Base-by-base conservation (phyloP, 64 coral and sea anemone genomes). In the Hydrozoanthus tunicans region DNA sequence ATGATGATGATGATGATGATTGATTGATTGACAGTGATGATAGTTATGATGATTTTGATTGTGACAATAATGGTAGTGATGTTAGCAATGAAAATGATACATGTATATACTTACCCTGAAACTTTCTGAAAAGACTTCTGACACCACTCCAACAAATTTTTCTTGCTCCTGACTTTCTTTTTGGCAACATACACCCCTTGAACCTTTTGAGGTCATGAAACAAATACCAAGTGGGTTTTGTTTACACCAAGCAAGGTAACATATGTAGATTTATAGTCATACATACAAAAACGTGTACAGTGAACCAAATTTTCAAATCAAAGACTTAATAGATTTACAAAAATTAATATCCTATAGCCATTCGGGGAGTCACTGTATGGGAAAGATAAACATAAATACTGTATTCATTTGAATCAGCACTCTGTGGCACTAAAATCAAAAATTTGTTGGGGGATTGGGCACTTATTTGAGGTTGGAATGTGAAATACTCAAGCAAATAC, bases 151-250 rank as follows among this genome's bases (percentile, higher is more conserved):
- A 96, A 59, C 7, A 96, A 84, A 24, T 70, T 67, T 32, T 94
- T 96, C 83, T 94, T 96, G 23, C 86, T 93, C 89, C 95, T 91
- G 15, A 86, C 68, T 84, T 96, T 96, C 92, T 79, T 94, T 62
- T 91, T 94, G 6, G 84, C 76, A 26, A 78, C 77, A 93, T 96
- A 96, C 81, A 96, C 91, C 59, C 95, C 95, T 68, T 92, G 58
- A 64, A 96, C 89, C 95, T 96, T 25, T 74, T 6, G 3, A 55
- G 7, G 32, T 6, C 81, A 83, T 66, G 1, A 86, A 86, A 12
- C 2, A 51, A 73, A n/a, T 1, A 25, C 52, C 52, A 57, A 56
- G 32, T 43, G 32, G 2, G 2, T 43, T 43, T 27, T 0, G 4
- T 23, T 76, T 43, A 51, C 32, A 76, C 62, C 13, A 64, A 64